These are phyloP conservation scores for Cylas formicarius DNA, from an alignment of 1,140 invertebrate species.

Conservation along the genomic window DNA sequence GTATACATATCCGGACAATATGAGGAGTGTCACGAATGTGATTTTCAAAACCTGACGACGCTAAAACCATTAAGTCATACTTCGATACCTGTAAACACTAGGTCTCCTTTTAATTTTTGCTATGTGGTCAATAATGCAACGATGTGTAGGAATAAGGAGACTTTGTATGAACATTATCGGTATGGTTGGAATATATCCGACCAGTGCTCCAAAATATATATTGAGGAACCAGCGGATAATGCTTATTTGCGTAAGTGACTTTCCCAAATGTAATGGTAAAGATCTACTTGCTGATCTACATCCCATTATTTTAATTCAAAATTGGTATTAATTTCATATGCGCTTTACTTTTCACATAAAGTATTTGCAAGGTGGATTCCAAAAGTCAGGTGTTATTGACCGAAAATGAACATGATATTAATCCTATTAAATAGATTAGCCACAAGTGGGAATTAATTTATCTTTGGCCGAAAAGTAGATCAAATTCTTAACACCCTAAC, in stretches of 20 bases:
- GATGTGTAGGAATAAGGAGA: conserved; percentile 12
- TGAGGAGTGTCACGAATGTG: conserved; percentile 44
- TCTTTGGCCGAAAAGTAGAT: too few relatives aligned
- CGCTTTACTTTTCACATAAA: too few relatives aligned
- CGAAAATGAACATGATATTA: too few relatives aligned
- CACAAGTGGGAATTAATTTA: too few relatives aligned
- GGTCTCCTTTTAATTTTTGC: conserved; percentile 42
- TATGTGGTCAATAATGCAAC: conserved; percentile 27
- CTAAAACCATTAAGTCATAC: conserved; percentile 35
- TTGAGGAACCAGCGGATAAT: conserved; percentile 42
- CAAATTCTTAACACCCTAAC: too few relatives aligned
- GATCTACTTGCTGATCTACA: too few relatives aligned
- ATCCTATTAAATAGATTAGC: too few relatives aligned
- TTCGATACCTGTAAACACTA: conserved; percentile 43
- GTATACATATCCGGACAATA: conserved; percentile 40
- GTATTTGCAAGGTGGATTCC: too few relatives aligned
- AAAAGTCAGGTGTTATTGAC: too few relatives aligned
- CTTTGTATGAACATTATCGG: conserved; percentile 46
- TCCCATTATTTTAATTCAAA: not conserved
- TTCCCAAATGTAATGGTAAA: too few relatives aligned
- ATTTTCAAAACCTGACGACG: conserved; percentile 35
- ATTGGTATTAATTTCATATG: not conserved
- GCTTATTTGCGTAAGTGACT: conserved; percentile 48
- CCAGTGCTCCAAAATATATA: conserved; percentile 41
- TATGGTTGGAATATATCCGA: conserved; percentile 50